phyloP scores from a whole-genome alignment of 2,888 invertebrate species.

The Hydrotaea diabolus region DNA sequence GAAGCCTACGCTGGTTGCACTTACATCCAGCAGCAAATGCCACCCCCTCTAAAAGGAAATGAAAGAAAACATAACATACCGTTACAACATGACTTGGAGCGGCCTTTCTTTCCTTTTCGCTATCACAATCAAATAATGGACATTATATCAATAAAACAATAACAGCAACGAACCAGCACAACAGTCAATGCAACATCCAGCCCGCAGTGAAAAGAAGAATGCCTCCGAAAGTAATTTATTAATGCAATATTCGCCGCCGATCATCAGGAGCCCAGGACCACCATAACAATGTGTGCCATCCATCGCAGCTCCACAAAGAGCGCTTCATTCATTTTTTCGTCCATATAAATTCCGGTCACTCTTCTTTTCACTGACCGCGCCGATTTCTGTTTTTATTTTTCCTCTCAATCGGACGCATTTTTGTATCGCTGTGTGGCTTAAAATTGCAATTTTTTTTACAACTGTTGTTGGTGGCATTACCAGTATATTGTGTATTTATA shows the following conservation, averaged over 20 bases:
- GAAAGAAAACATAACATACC: constrained; percentile 47
- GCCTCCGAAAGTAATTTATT: constrained; percentile 18
- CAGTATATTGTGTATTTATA: not conserved
- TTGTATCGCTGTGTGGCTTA: not conserved
- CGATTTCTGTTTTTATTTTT: not conserved
- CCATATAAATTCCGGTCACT: constrained; percentile 38
- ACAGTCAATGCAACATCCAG: not conserved
- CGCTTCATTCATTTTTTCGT: constrained; percentile 31
- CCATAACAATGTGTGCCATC: constrained; percentile 34
- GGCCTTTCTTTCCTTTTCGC: constrained; percentile 15
- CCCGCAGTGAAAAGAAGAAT: constrained; percentile 2
- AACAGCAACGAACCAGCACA: not conserved
- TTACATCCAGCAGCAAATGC: not conserved
- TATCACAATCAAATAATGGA: constrained; percentile 61
- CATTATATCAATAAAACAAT: constrained; percentile 59
- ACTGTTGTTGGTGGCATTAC: constrained; percentile 16
- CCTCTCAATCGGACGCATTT: not conserved
- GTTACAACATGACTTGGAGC: constrained; percentile 55
- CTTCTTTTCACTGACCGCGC: constrained; percentile 46
- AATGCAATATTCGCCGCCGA: constrained; percentile 19
- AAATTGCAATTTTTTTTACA: constrained; percentile 1
- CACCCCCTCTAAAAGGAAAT: constrained; percentile 29
- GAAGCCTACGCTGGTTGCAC: not conserved
- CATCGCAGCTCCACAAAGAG: constrained; percentile 18
- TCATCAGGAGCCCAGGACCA: not conserved